Conservation (phyloP, 2,888 invertebrate genomes). For the Mythimna loreyi region DNA sequence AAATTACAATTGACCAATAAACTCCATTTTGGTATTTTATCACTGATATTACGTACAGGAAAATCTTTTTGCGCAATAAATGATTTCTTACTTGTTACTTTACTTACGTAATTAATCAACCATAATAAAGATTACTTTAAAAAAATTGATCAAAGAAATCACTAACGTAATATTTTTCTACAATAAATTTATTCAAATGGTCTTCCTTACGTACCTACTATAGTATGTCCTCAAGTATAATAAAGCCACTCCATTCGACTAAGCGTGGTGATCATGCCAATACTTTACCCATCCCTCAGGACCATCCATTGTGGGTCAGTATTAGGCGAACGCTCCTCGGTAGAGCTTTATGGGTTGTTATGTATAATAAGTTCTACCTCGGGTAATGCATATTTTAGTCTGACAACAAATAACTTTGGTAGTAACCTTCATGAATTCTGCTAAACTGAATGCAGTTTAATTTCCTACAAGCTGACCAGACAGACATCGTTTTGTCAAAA, state of each 20-base stretch:
- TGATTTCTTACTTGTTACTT: no score
- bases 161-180: not conserved
- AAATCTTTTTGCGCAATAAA: no score
- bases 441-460: not conserved
- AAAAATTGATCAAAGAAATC: no score
- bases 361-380: not conserved
- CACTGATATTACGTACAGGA: no score
- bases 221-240: not conserved
- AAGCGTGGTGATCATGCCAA: conserved; percentile 15
- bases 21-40: no score
- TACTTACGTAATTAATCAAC: no score
- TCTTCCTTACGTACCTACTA: not conserved
- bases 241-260: not conserved
- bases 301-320: conserved; percentile 15
- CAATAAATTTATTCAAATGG: not conserved
- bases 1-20: no score
- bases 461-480: no score
- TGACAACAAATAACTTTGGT: not conserved
- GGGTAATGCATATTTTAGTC: no score
- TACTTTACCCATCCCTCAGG: conserved; percentile 23
- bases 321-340: not conserved
- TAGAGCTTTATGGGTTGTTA: conserved; percentile 18
- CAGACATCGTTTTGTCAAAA: no score
- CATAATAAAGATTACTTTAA: not conserved
- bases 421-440: not conserved